phyloP scores from a whole-genome alignment of 2,113 vertebrate genomes.

The Eublepharis macularius region DNA sequence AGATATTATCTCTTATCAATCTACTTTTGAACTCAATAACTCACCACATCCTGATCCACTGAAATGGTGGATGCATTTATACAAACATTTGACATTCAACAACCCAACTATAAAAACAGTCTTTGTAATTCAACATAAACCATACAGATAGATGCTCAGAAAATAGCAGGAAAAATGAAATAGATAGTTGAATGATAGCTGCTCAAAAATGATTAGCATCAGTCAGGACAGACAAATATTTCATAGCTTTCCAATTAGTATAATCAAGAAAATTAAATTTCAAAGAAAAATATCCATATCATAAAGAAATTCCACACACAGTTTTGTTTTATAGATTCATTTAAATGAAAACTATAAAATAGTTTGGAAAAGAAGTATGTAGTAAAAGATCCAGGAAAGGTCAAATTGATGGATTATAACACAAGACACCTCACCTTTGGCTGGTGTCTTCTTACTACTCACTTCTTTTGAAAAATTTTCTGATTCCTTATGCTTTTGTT shows the following conservation, averaged over 20 bases:
- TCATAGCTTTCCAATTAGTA: not conserved
- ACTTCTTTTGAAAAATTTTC: constrained; percentile 46
- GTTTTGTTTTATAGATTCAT: not conserved
- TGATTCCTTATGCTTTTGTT: constrained; percentile 43
- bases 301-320: constrained; percentile 13
- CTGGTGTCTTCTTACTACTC: constrained; percentile 66
- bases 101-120: constrained; percentile 23
- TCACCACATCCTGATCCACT: not conserved
- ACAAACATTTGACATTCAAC: not conserved
- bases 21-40: not conserved
- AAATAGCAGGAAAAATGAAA: constrained; percentile 35
- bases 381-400: constrained; percentile 45
- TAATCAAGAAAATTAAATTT: not conserved
- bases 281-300: constrained; percentile 12
- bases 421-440: constrained; percentile 76
- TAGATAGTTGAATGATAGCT: constrained; percentile 30
- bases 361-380: constrained; percentile 43
- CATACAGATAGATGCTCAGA: constrained; percentile 28
- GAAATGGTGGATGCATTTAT: constrained; percentile 10
- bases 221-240: constrained; percentile 6
- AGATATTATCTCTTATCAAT: constrained; percentile 8
- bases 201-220: constrained; percentile 28
- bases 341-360: constrained; percentile 4
- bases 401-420: constrained; percentile 33
- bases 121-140: constrained; percentile 22